Evolutionary conservation across 2,888 invertebrate species (phyloP), one percentile per base, ranked within the genome.

Genomic region (Calameuta pallipes): DNA sequence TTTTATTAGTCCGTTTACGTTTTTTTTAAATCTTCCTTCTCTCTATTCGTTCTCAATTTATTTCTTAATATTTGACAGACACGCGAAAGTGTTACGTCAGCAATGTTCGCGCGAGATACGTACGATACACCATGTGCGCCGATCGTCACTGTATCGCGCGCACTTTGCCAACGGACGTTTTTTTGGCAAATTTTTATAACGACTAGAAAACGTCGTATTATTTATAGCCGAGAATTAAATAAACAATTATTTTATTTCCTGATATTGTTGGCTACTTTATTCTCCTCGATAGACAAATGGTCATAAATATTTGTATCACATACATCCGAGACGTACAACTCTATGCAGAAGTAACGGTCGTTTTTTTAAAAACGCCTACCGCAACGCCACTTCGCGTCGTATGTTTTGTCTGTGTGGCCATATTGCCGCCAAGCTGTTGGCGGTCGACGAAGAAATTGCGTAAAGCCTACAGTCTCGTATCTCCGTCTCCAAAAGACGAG

Each of bases 211-310:
- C 34, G 34, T 31, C 71, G 31, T 77, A 78, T 82, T 82, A 83
- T 82, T 84, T 82, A 85, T 83, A 82, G 80, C 74, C 70, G 78
- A 80, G 13, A 75, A 74, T 79, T 81, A 76, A 83, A 78, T 79
- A 80, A 79, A 77, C 69, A 70, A 79, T 76, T 77, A 81, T 80
- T 78, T 78, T 77, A 79, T 80, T 83, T 82, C 71, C 56, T 56
- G 9, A 23, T 56, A 56, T 56, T 23, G 56, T 56, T 56, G 23
- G 23, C 23, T 56, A 56, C 56, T 56, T 56, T 23, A 23, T 56
- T 56, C 56, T 23, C 56, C 23, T 9, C 23, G 2, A 0, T 56
- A 23, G 9, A 23, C 23, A 9, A 23, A 23, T 9, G 23, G 56
- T 56, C 9, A 23, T 23, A 23, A 9, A 23, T 23, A 9, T 23